Base-by-base conservation (phyloP, 1,140 invertebrate genomes). In the Penaeus indicus region DNA sequence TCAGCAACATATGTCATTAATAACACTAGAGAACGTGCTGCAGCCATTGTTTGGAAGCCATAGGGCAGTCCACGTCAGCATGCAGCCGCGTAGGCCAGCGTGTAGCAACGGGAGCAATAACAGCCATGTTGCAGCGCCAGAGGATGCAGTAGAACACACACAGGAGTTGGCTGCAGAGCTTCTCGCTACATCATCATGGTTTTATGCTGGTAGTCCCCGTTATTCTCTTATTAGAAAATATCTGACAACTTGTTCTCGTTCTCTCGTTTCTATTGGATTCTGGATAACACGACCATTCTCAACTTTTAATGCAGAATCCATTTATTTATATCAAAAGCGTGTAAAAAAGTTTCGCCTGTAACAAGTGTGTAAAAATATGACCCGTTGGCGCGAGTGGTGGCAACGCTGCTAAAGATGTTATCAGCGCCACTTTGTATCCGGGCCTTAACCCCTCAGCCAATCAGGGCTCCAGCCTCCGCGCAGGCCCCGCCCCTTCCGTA, bases 261-360 rank as follows among this genome's bases (percentile, higher is more conserved):
- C 27, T 61, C 84, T 38, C 75, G 38, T 75, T 86, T 62, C 61
- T 86, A 85, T 85, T 85, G 64, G 84, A 78, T 63, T 62, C 75
- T 60, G 72, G 72, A 67, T 83, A 83, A 83, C 81, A 77, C 84
- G 54, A 77, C 69, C 75, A 62, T 86, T 86, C 84, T 86, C 84
- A 86, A 86, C 84, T 86, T 86, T 86, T 86, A 86, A 86, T 86
- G 84, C 84, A 86, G 84, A 86, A 86, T 77, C 84, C 72, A 86
- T 86, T 86, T 86, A 86, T 86, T 86, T 86, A 86, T 86, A 86
- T 86, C 69, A 86, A 86, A 86, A 86, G 63, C 84, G 54, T 63
- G 75, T 86, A 69, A 86, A 86, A 72, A 47, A 42, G 63, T 84
- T 32, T 32, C 42, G 42, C 67, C 54, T 60, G 84, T 63, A 86